A percentile compares a stretch with the other conserved stretches of the same genome.
Conservation (phyloP, 2,888 invertebrate species). For the Lycia hirtaria region DNA sequence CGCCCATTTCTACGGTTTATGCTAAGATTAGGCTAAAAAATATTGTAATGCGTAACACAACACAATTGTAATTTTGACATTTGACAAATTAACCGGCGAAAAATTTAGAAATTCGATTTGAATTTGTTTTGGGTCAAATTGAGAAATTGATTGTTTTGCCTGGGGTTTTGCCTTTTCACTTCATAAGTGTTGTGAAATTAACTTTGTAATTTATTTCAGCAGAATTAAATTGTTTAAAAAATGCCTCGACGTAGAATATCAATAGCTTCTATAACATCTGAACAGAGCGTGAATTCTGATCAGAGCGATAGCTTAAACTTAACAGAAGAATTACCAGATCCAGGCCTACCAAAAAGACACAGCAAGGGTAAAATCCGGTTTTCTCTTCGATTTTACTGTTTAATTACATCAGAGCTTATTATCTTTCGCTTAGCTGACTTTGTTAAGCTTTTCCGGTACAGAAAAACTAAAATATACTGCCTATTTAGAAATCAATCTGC, state of each 20-base stretch:
- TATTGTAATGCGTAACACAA: too few species aligned
- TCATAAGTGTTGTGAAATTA: too few species aligned
- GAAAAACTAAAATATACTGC: neutral
- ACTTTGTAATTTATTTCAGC: too few species aligned
- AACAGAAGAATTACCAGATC: slow-evolving; percentile 24
- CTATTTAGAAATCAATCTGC: neutral
- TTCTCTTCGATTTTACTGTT: neutral
- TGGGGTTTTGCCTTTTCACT: too few species aligned
- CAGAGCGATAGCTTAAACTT: slow-evolving; percentile 15
- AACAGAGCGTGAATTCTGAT: slow-evolving; percentile 17
- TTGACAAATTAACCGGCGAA: too few species aligned
- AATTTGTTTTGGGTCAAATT: too few species aligned
- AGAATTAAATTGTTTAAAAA: neutral
- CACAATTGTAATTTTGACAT: too few species aligned
- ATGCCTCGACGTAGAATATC: slow-evolving; percentile 18
- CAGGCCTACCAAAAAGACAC: slow-evolving; percentile 6
- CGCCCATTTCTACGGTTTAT: too few species aligned
- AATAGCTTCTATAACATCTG: slow-evolving; percentile 15
- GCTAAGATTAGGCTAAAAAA: too few species aligned
- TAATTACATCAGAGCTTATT: neutral
- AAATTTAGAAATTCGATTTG: too few species aligned
- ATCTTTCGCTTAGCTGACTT: neutral
- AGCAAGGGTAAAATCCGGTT: slow-evolving; percentile 10
- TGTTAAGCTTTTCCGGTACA: neutral
- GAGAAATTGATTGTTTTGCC: neutral